Evolutionary conservation across 2,113 vertebrate genomes (phyloP), one percentile per base, ranked within the genome.

Genomic region (Bambusicola thoracicus): DNA sequence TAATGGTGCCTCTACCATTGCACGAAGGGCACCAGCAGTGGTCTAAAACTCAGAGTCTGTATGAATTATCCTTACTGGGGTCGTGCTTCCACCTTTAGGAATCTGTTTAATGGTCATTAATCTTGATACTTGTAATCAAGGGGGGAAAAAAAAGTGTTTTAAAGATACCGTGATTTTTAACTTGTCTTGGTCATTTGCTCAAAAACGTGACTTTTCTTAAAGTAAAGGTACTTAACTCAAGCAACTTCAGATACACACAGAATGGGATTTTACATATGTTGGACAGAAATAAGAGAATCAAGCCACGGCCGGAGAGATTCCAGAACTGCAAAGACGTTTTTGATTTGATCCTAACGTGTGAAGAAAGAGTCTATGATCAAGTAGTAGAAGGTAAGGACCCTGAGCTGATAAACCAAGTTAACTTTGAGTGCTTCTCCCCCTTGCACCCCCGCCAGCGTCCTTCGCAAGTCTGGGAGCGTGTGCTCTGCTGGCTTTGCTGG

Each of bases 181-280:
- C 65, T 85, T 82, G 59, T 91, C 8, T 22, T 69, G 44, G 24
- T 81, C 13, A 18, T 91, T 93, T 96, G 56, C 79, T 95, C 32
- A 18, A 85, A 92, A 72, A 11, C 46, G 5, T 85, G 70, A 77
- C 78, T 67, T 84, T 49, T 51, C 75, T 65, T 51, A 36, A 86
- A 87, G 95, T 96, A 32, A 85, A 86, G 93, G 93, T 98, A 98
- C 99, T 99, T 99, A 98, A 99, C 98, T 82, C 62, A 1, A 48
- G 66, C 25, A 3, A 61, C 90, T n/a, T 89, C 97, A 99, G 99
- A 98, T 99, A 99, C 94, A 99, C 99, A 93, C 99, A 99, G 98
- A 99, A 99, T 1, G 99, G 99, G 58, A 99, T 99, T 92, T 97
- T 99, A 82, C 99, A 99, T 97, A 99, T 99, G 99, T 96, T 99